A percentile compares a stretch with the other conserved stretches of the same genome.
phyloP scores from a whole-genome alignment of 1,140 invertebrate species.

The Cherax quadricarinatus region DNA sequence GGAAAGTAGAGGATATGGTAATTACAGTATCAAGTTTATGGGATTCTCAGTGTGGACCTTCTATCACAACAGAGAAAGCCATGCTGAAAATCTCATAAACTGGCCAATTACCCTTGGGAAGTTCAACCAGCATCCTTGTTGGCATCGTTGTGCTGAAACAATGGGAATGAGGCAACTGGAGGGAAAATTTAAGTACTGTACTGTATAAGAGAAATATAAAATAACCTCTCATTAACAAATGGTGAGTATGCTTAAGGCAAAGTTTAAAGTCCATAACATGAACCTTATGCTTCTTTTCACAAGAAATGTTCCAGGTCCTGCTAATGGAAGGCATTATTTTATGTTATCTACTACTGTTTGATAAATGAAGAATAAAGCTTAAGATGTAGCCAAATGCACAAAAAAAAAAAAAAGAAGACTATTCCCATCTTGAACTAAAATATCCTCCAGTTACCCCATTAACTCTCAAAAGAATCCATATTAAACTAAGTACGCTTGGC shows the following conservation, averaged over 20 bases:
- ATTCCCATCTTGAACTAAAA: neutral
- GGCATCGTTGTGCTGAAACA: slow-evolving; percentile 67
- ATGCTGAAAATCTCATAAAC: slow-evolving; percentile 30
- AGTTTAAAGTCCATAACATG: too few species aligned
- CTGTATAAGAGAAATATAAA: neutral
- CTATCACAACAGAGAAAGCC: slow-evolving; percentile 21
- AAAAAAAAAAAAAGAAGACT: too few species aligned
- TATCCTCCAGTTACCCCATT: slow-evolving; percentile 55
- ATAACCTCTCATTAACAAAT: too few species aligned
- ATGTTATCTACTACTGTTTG: too few species aligned
- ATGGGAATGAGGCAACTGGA: slow-evolving; percentile 48
- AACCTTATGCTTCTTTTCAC: too few species aligned
- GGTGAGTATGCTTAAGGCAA: too few species aligned
- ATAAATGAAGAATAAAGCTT: too few species aligned
- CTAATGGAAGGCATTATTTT: too few species aligned
- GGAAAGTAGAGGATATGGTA: slow-evolving; percentile 44
- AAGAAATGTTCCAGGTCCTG: too few species aligned
- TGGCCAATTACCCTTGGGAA: slow-evolving; percentile 40
- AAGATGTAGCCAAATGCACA: too few species aligned
- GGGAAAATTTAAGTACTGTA: slow-evolving; percentile 14
- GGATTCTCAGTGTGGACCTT: slow-evolving; percentile 26
- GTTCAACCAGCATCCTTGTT: slow-evolving; percentile 67
- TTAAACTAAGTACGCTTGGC: slow-evolving; percentile 68
- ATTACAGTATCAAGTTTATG: slow-evolving; percentile 30
- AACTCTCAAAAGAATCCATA: slow-evolving; percentile 67